These are phyloP conservation scores for Pomacea maculata DNA, from an alignment of 1,140 invertebrate species.

Conservation along the genomic window DNA sequence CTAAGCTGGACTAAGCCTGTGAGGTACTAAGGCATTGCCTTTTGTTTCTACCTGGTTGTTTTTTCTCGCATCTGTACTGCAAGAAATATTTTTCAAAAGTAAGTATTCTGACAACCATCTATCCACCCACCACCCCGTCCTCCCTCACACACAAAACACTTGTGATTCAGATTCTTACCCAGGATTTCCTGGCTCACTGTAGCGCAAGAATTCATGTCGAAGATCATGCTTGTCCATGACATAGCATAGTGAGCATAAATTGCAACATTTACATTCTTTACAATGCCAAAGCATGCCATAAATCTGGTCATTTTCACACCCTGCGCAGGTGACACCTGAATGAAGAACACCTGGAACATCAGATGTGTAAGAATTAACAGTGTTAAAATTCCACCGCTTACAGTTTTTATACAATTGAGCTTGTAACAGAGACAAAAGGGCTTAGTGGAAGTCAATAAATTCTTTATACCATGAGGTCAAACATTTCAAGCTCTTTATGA, in stretches of 20 bases:
- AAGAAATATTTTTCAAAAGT: too few species aligned
- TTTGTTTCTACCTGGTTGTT: too few species aligned
- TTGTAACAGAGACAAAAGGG: too few species aligned
- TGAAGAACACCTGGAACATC: constrained; percentile 20
- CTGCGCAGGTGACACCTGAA: constrained; percentile 5
- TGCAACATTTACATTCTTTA: constrained; percentile 8
- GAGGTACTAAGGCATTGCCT: too few species aligned
- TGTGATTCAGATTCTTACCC: constrained; percentile 9
- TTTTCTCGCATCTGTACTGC: too few species aligned
- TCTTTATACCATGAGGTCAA: too few species aligned
- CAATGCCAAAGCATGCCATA: constrained; percentile 28
- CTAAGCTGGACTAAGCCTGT: too few species aligned
- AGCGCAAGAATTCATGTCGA: constrained; percentile 22
- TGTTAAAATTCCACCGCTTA: not conserved
- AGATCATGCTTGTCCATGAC: constrained; percentile 29
- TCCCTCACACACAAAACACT: not conserved
- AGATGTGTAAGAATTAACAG: not conserved
- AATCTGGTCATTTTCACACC: constrained; percentile 10
- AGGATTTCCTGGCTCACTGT: not conserved
- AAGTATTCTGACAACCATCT: not conserved
- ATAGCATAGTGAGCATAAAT: constrained; percentile 29
- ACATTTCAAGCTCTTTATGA: too few species aligned
- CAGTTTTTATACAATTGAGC: too few species aligned
- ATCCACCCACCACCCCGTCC: not conserved
- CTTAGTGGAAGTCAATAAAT: too few species aligned